A percentile compares a stretch with the other conserved stretches of the same genome.
phyloP scores from a whole-genome alignment of 2,888 invertebrate genomes.

The Aphodius granarius region DNA sequence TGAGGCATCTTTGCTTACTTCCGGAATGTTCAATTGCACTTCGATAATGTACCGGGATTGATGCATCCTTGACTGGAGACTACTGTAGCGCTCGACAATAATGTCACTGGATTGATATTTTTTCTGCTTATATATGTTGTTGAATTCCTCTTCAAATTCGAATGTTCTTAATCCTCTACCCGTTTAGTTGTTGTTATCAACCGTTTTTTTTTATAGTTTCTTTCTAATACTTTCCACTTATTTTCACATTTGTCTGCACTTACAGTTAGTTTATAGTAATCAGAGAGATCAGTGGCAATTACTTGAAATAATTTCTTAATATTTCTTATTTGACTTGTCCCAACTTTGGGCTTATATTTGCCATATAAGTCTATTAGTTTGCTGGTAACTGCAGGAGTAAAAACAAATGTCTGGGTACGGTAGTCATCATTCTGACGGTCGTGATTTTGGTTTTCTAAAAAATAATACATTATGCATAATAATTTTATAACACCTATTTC shows the following conservation, averaged over 20 bases:
- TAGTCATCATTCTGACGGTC: not conserved
- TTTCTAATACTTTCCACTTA: conserved; percentile 18
- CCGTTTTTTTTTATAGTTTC: conserved; percentile 13
- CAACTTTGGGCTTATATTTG: not conserved
- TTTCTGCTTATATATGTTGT: conserved; percentile 10
- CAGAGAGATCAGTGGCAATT: not conserved
- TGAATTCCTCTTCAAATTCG: conserved; percentile 11
- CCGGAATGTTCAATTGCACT: not conserved
- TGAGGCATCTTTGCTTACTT: not conserved
- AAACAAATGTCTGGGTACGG: not conserved
- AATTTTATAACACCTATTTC: not conserved
- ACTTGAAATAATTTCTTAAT: not conserved
- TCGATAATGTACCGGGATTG: not conserved
- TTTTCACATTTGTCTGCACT: conserved; percentile 17
- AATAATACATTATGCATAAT: not conserved
- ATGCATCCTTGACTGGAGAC: not conserved
- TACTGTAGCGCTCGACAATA: conserved; percentile 5
- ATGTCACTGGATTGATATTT: conserved; percentile 1
- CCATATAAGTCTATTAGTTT: conserved; percentile 3
- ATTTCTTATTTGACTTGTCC: too few relatives aligned
- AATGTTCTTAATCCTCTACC: conserved; percentile 11
- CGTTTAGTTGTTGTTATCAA: conserved; percentile 18
- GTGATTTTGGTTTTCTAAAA: conserved; percentile 1
- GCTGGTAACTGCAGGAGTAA: not conserved
- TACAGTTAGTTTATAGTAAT: not conserved